Evolutionary conservation across 2,113 vertebrate species (phyloP), one percentile per base, ranked within the genome.

Genomic region (Passer domesticus): DNA sequence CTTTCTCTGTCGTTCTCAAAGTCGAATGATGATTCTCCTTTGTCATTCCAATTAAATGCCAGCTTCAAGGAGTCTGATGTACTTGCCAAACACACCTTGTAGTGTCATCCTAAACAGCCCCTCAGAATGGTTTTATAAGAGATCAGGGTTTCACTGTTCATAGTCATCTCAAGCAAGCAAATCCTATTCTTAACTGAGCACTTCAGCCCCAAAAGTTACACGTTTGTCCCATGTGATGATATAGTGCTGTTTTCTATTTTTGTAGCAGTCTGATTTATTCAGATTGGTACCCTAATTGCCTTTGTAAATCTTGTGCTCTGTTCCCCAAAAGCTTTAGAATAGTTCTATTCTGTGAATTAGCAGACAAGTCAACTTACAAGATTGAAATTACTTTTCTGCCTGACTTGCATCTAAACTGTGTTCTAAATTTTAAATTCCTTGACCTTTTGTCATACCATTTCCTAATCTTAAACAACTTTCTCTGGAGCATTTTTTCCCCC

Each of bases 351-450:
- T 67, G 50, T 79, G 70, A 83, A 76, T 87, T 75, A 94, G 69
- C 53, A 89, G 86, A 25, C 19, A 75, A 85, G 25, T 89, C 66
- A 60, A 85, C 88, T 39, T 13, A 31, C 55, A 67, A 67, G 82
- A 47, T 5, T 43, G 59, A 95, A 91, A 73, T 55, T 0, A 52
- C 52, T 87, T 87, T 41, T 87, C 89, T 92, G 69, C 77, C 74
- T 89, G 62, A 91, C 75, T 85, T 53, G 43, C 63, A 86, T 91
- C 67, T 88, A 77, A 92, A 85, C 55, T 46, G n/a, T 73, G 44
- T 82, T 95, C 94, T 80, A 79, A 58, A 72, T 92, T 93, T 89
- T 77, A 86, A 90, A 90, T 94, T 92, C 75, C 37, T 89, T 90
- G 86, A 94, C 91, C 95, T 95, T 92, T 81, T 89, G 76, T 89